A percentile compares a stretch with the other conserved stretches of the same genome.
These are phyloP conservation scores for Lamellibrachia columna DNA, from an alignment of 2,888 invertebrate genomes.

Conservation along the genomic window DNA sequence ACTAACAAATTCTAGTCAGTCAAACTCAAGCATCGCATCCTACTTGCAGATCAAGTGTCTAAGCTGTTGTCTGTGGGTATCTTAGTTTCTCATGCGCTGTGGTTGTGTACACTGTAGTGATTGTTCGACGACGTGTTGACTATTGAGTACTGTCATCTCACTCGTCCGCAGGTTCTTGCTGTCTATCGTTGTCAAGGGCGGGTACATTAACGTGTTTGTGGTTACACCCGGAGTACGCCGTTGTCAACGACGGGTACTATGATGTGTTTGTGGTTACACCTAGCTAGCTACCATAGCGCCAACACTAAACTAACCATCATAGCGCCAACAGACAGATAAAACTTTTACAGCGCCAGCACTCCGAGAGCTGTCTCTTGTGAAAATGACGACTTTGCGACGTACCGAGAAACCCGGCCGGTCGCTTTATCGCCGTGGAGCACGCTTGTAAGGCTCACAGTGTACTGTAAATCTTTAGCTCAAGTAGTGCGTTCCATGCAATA, in stretches of 20 bases:
- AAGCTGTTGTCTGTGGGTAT: not conserved
- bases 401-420: not conserved
- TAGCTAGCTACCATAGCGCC: too few species aligned
- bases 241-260: not conserved
- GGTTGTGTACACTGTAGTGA: not conserved
- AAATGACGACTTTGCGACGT: not conserved
- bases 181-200: not conserved
- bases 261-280: too few species aligned
- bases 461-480: not conserved
- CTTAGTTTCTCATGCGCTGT: not conserved
- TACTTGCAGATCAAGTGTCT: not conserved
- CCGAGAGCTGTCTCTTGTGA: not conserved
- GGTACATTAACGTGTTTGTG: not conserved
- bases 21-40: not conserved
- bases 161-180: not conserved
- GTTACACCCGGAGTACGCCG: too few species aligned
- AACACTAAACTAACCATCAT: not conserved
- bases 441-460: not conserved
- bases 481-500: not conserved
- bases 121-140: not conserved
- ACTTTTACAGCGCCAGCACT: not conserved
- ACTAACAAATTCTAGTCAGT: not conserved
- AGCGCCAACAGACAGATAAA: too few species aligned
- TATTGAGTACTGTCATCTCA: not conserved
- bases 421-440: not conserved